A percentile compares a stretch with the other conserved stretches of the same genome.
Evolutionary conservation across 92 coral and sea anemone genomes (phyloP).

Genomic region (Virgularia gustaviana): DNA sequence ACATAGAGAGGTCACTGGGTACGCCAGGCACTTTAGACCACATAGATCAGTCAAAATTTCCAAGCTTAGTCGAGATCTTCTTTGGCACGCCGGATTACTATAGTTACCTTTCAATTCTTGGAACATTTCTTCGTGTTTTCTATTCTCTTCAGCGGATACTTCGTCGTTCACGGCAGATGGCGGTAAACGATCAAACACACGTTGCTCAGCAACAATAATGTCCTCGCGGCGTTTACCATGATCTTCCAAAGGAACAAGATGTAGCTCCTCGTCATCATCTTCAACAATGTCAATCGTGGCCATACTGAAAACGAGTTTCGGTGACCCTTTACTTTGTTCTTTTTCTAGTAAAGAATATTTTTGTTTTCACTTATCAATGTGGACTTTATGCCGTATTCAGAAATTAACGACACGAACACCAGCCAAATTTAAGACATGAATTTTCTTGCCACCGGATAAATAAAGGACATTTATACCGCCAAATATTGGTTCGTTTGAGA

Average conservation of each 20-base stretch:
- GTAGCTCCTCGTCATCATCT: constrained; percentile 16
- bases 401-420: too few relatives aligned
- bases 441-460: too few relatives aligned
- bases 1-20: too few relatives aligned
- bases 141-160: not conserved
- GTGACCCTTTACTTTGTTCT: not conserved
- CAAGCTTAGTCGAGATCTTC: too few relatives aligned
- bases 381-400: too few relatives aligned
- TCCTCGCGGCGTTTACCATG: constrained; percentile 30
- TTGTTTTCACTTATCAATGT: not conserved
- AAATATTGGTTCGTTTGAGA: too few relatives aligned
- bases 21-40: too few relatives aligned
- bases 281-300: constrained; percentile 23
- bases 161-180: not conserved
- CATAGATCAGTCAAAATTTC: too few relatives aligned
- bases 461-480: too few relatives aligned
- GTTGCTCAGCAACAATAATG: constrained; percentile 17
- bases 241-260: constrained; percentile 21
- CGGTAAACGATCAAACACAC: not conserved
- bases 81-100: too few relatives aligned
- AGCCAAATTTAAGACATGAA: too few relatives aligned
- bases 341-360: not conserved
- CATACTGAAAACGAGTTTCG: constrained; percentile 25
- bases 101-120: constrained; percentile 19
- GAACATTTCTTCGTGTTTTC: constrained; percentile 15